Percentiles rank a stretch among this genome's conserved stretches.
phyloP scores from a whole-genome alignment of 2,113 vertebrate genomes.

The Rhineura floridana region DNA sequence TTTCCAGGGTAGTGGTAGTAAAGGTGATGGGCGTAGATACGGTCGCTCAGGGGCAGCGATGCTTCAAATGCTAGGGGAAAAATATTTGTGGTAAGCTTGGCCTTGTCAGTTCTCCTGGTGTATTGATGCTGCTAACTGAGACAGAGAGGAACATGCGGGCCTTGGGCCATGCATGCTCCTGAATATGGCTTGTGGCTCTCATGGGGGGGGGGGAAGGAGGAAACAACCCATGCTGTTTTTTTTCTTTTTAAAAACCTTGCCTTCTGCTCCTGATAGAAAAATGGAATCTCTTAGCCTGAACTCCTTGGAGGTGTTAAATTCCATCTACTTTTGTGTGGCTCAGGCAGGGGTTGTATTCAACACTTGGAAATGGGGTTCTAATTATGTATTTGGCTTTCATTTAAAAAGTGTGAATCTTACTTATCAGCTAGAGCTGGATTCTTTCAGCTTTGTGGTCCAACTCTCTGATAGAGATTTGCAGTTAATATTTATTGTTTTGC shows the following conservation, averaged over 20 bases:
- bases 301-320: background rate
- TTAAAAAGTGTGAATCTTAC: background rate
- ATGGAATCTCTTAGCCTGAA: background rate
- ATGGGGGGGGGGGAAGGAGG: background rate
- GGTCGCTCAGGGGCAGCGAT: background rate
- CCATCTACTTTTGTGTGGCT: background rate
- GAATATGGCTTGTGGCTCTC: background rate
- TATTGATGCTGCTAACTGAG: background rate
- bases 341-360: background rate
- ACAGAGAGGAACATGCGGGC: background rate
- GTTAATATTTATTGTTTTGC: background rate
- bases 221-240: background rate
- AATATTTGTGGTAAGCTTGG: background rate
- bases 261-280: background rate
- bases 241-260: background rate
- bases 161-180: background rate
- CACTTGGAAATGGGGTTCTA: background rate
- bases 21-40: constrained; percentile 8
- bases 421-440: background rate
- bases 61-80: background rate
- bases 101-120: background rate
- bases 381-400: background rate
- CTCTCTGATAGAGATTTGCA: background rate
- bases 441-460: background rate
- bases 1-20: background rate